Conservation (phyloP, 1,140 invertebrate species). For the Cydia strobilella region DNA sequence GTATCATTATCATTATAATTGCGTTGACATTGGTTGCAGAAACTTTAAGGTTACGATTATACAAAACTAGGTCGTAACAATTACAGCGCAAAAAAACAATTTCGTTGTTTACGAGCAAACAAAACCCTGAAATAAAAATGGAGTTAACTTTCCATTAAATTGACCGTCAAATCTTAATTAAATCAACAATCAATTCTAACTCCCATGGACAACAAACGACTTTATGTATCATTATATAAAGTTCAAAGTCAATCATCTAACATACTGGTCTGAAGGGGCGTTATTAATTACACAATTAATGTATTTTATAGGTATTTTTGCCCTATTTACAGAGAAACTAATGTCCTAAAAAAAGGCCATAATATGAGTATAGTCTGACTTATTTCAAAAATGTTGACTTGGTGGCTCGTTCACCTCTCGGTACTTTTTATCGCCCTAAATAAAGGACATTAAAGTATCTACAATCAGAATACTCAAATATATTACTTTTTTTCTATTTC, state of each 20-base stretch:
- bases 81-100: neutral
- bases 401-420: too few relatives aligned
- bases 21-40: neutral
- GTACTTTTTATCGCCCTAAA: too few relatives aligned
- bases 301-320: too few relatives aligned
- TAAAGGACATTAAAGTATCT: too few relatives aligned
- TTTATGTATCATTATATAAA: neutral
- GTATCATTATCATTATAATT: neutral
- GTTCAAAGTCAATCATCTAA: neutral
- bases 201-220: neutral
- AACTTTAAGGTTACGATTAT: neutral
- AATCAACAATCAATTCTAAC: neutral
- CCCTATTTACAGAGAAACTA: too few relatives aligned
- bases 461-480: too few relatives aligned
- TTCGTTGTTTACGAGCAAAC: neutral
- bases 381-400: too few relatives aligned
- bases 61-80: neutral
- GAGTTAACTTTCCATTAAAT: neutral
- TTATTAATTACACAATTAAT: too few relatives aligned
- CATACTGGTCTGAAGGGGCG: neutral
- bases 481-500: too few relatives aligned
- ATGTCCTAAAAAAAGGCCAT: too few relatives aligned
- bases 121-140: neutral
- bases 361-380: too few relatives aligned
- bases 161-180: slow-evolving; percentile 1